These are phyloP conservation scores for Trachelus tabidus DNA, from an alignment of 2,888 invertebrate species.

Conservation along the genomic window DNA sequence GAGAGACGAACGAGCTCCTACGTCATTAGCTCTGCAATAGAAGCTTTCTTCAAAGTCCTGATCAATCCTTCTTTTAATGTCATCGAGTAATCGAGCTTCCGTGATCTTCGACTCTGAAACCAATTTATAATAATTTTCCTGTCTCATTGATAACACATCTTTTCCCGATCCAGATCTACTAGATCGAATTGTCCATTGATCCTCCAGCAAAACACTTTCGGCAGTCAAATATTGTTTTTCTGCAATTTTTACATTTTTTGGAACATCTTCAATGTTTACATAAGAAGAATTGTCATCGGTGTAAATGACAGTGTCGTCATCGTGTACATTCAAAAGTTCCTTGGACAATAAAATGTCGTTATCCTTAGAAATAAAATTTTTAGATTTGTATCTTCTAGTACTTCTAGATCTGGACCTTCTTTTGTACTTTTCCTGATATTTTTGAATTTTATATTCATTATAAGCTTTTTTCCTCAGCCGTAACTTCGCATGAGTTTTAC, in stretches of 20 bases:
- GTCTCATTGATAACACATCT: neutral
- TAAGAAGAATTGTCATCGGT: conserved; percentile 5
- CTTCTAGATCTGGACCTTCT: neutral
- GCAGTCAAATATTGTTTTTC: conserved; percentile 5
- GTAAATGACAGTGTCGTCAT: neutral
- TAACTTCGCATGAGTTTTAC: neutral
- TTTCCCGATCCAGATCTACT: neutral
- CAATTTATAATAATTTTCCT: neutral
- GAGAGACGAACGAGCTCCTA: neutral
- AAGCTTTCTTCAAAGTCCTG: conserved; percentile 23
- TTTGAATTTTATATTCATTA: neutral
- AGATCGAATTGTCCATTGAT: neutral
- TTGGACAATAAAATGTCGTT: neutral
- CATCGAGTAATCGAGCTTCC: conserved; percentile 14
- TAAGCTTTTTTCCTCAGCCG: neutral
- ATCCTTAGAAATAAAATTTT: neutral
- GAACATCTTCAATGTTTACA: conserved; percentile 1
- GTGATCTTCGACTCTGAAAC: conserved; percentile 10
- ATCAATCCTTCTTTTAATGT: conserved; percentile 32
- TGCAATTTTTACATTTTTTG: neutral
- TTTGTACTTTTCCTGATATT: neutral
- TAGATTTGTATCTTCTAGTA: neutral
- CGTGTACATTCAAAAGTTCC: neutral
- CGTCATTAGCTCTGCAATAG: neutral
- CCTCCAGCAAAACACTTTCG: conserved; percentile 5